Conservation (phyloP, 2,888 invertebrate genomes). For the Coleophora flavipennella region DNA sequence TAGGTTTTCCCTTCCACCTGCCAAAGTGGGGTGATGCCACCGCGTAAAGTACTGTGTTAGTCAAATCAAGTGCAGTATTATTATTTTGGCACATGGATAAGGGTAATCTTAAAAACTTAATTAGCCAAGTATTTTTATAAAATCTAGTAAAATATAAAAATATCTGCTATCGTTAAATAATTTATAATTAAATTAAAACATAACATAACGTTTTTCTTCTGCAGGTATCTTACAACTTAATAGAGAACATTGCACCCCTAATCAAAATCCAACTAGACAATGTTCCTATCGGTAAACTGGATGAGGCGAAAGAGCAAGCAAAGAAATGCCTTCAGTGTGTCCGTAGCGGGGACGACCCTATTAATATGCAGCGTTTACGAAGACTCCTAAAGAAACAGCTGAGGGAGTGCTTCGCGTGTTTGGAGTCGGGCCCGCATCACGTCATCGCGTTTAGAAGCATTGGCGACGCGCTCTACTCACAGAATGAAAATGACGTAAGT, state of each 20-base stretch:
- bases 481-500: slow-evolving; percentile 80
- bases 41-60: too few species aligned
- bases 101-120: too few species aligned
- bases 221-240: slow-evolving; percentile 78
- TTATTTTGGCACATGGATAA: too few species aligned
- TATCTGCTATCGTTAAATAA: too few species aligned
- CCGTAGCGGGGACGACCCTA: slow-evolving; percentile 46
- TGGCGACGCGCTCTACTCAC: slow-evolving; percentile 88
- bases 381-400: slow-evolving; percentile 81
- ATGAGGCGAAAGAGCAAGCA: slow-evolving; percentile 73
- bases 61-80: too few species aligned
- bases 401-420: slow-evolving; percentile 77
- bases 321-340: slow-evolving; percentile 34
- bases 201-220: neutral
- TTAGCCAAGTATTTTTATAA: too few species aligned
- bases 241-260: slow-evolving; percentile 81
- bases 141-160: too few species aligned
- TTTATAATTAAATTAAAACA: too few species aligned
- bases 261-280: slow-evolving; percentile 82
- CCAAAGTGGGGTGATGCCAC: too few species aligned
- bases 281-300: slow-evolving; percentile 79
- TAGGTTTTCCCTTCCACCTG: too few species aligned
- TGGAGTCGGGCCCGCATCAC: slow-evolving; percentile 85
- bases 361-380: slow-evolving; percentile 84
- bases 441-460: slow-evolving; percentile 83